A percentile compares a stretch with the other conserved stretches of the same genome.
Conservation (phyloP, 2,113 vertebrate species). For the Burhinus bistriatus region DNA sequence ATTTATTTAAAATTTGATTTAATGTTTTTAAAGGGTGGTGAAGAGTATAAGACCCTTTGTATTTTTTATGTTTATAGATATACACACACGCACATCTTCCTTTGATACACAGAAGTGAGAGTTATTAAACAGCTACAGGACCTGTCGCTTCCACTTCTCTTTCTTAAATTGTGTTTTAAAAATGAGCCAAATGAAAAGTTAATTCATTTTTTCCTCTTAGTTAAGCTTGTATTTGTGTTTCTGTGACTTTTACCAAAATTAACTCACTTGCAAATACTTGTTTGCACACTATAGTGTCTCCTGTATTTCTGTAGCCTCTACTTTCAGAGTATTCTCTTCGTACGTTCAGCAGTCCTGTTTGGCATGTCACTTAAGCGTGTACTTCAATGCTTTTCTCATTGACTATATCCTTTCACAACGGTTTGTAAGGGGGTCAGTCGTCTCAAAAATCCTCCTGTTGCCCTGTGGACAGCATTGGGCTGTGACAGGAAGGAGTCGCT, state of each 20-base stretch:
- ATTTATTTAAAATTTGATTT: background rate
- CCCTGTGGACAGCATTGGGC: background rate
- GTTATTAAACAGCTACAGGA: background rate
- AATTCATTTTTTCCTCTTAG: background rate
- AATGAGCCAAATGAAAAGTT: background rate
- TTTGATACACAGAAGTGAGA: background rate
- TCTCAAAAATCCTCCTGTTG: background rate
- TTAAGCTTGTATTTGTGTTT: background rate
- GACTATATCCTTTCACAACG: rapidly evolving
- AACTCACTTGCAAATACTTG: background rate
- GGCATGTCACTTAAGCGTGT: rapidly evolving
- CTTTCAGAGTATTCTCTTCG: background rate
- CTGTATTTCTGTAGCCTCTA: background rate
- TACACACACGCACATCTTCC: rapidly evolving
- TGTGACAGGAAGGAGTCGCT: too few relatives aligned
- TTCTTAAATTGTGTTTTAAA: background rate
- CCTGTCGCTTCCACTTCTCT: background rate
- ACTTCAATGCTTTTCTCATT: background rate
- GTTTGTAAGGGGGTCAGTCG: background rate
- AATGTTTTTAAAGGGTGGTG: background rate
- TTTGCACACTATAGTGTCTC: background rate
- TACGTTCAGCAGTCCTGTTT: background rate
- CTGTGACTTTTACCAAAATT: background rate
- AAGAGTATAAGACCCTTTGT: background rate
- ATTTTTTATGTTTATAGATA: background rate